Base-by-base conservation (phyloP, 2,113 vertebrate species). In the Strigops habroptila region DNA sequence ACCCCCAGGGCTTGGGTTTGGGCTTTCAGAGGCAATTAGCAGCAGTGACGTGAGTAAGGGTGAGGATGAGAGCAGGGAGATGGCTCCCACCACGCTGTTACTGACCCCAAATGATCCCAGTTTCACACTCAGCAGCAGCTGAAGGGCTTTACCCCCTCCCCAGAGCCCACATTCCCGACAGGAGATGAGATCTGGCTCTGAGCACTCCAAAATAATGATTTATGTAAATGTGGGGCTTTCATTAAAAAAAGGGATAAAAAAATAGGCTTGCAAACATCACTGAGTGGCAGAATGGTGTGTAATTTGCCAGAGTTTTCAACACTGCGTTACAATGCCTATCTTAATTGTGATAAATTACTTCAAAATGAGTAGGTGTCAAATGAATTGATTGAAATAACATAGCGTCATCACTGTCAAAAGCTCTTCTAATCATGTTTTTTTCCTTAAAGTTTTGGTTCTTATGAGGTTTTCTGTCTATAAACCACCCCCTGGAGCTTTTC, bases 311-410 rank as follows among this genome's bases (percentile, higher is more conserved):
- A 39, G 64, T 57, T 82, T 85, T 81, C 63, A 71, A 39, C 3
- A 2, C 28, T 0, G 7, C 17, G 43, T 70, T 84, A 88, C 80
- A 81, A 41, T 77, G 83, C 46, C 64, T 57, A 46, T 88, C 88
- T 91, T 91, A 88, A 91, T 91, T 84, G 88, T 73, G 88, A 91
- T 77, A 81, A 84, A 85, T 91, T 85, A 73, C 59, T 69, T 91
- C 1, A 4, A 64, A 92, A 93, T 78, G 65, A 88, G 80, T 82
- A 84, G 84, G 70, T 88, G 91, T 74, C 80, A 68, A 43, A 68
- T 19, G 43, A 51, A 81, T 23, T 82, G 69, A 88, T 52, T 27
- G 64, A 63, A 88, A 82, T 8, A 78, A 24, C 1, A 2, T 37
- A 23, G 52, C 9, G 0, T 57, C 81, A 23, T 59, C 43, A 17